phyloP scores from a whole-genome alignment of 2,888 invertebrate species.

The Metacarcinus magister region DNA sequence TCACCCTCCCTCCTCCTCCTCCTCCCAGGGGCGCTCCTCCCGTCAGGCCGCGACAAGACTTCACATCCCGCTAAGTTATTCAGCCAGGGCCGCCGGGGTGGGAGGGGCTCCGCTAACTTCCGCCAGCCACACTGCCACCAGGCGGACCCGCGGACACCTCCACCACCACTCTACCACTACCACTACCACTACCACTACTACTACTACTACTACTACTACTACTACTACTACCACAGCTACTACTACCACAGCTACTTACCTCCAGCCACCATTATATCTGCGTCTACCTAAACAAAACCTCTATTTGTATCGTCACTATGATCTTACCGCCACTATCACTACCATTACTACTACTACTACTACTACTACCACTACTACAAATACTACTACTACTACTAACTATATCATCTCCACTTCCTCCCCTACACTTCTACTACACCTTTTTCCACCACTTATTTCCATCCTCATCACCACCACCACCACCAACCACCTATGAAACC shows the following conservation, averaged over 20 bases:
- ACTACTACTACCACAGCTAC: too few relatives aligned
- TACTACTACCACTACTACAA: background rate
- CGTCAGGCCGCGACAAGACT: constrained; percentile 45
- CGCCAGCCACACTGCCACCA: constrained; percentile 21
- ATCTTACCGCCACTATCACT: background rate
- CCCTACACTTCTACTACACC: too few relatives aligned
- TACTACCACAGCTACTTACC: too few relatives aligned
- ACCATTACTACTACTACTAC: too few relatives aligned
- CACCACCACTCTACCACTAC: background rate
- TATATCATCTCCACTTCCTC: background rate
- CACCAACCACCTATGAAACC: background rate
- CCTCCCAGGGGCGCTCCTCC: background rate
- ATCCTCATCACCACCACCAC: background rate
- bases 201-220: background rate
- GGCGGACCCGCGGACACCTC: constrained; percentile 20
- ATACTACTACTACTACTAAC: background rate
- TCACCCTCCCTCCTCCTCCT: background rate
- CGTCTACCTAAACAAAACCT: too few relatives aligned
- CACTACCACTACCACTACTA: background rate
- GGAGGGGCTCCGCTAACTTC: constrained; percentile 38
- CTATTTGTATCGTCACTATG: too few relatives aligned
- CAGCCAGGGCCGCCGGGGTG: constrained; percentile 6
- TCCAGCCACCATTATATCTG: too few relatives aligned
- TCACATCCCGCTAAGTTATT: constrained; percentile 45
- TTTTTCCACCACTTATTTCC: too few relatives aligned